A percentile compares a stretch with the other conserved stretches of the same genome.
phyloP scores from a whole-genome alignment of 2,113 vertebrate genomes.

The Pteruthius melanotis region DNA sequence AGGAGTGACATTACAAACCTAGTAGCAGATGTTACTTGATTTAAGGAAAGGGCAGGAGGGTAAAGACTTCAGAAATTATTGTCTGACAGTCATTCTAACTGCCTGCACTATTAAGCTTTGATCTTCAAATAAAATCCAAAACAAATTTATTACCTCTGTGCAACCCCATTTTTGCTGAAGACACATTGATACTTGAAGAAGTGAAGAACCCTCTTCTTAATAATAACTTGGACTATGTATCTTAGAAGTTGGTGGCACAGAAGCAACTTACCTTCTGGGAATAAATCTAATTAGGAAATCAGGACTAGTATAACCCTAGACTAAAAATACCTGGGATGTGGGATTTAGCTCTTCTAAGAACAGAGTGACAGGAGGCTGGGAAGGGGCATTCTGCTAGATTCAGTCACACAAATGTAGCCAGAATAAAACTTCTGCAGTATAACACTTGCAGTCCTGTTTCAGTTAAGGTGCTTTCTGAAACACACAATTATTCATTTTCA shows the following conservation, averaged over 20 bases:
- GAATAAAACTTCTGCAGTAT: background rate
- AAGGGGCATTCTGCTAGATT: background rate
- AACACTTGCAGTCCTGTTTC: background rate
- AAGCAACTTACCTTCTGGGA: background rate
- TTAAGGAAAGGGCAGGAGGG: background rate
- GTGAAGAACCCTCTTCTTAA: background rate
- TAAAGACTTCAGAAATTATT: background rate
- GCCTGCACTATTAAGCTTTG: background rate
- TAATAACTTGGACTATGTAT: background rate
- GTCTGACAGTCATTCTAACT: background rate
- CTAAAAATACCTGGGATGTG: background rate
- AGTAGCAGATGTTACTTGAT: background rate
- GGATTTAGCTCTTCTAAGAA: background rate
- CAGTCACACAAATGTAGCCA: background rate
- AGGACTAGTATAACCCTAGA: background rate
- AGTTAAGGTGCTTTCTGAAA: background rate
- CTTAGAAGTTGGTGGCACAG: background rate
- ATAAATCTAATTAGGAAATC: background rate
- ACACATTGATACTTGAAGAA: background rate
- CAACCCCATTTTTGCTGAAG: background rate
- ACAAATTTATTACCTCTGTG: background rate
- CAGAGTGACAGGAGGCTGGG: background rate
- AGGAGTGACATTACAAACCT: background rate
- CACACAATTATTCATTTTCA: background rate
- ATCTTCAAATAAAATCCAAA: background rate